These are phyloP conservation scores for Sicus ferrugineus DNA, from an alignment of 2,888 invertebrate species.

Conservation along the genomic window DNA sequence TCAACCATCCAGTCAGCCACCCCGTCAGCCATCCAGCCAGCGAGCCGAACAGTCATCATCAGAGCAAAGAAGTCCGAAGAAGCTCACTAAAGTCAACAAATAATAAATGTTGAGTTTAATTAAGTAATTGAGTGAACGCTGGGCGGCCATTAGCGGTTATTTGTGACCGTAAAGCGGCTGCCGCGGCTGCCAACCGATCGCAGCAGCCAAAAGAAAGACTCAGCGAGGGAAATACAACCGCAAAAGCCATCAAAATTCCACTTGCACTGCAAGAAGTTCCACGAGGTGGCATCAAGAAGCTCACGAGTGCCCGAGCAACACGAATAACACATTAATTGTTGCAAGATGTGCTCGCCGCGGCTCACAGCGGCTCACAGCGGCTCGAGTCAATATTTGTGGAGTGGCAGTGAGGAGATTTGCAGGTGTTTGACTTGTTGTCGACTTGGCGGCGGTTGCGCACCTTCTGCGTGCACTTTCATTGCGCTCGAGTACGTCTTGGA, in stretches of 20 bases:
- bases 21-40: not conserved
- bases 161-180: constrained; percentile 23
- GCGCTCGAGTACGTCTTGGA: not conserved
- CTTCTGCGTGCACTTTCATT: not conserved
- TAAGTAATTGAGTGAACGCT: constrained; percentile 29
- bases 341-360: constrained; percentile 18
- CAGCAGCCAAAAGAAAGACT: too few relatives aligned
- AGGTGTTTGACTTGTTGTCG: not conserved
- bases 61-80: not conserved
- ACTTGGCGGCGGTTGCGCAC: not conserved
- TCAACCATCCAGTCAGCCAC: constrained; percentile 12
- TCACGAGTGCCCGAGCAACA: constrained; percentile 26
- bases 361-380: not conserved
- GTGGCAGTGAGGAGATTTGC: too few relatives aligned
- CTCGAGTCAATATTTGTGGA: constrained; percentile 15
- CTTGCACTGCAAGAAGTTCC: not conserved
- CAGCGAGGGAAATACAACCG: too few relatives aligned
- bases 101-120: constrained; percentile 28
- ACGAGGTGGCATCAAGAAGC: constrained; percentile 29
- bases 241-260: not conserved
- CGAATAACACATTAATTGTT: constrained; percentile 36
- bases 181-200: constrained; percentile 2
- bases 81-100: constrained; percentile 17
- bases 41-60: too few relatives aligned
- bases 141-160: constrained; percentile 33